Evolutionary conservation across 2,888 invertebrate genomes (phyloP).

Genomic region (Pheosia tremula): DNA sequence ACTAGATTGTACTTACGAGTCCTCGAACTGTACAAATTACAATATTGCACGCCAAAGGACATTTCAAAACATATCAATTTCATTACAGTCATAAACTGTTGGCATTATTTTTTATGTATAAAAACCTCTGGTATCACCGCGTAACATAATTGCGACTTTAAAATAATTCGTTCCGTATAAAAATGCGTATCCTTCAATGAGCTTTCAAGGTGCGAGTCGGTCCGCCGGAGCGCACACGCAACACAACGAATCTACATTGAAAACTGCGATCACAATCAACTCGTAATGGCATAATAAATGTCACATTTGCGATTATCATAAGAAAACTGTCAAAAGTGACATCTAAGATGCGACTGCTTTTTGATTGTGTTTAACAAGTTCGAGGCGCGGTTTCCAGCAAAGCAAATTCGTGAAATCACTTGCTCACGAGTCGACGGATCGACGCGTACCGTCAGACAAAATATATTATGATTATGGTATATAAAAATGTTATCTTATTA

Average conservation of each 20-base stretch:
- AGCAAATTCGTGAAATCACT: too few species aligned
- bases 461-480: constrained; percentile 47
- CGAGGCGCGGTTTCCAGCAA: too few species aligned
- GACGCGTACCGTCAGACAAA: constrained; percentile 16
- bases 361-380: too few species aligned
- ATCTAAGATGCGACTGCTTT: too few species aligned
- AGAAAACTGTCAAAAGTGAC: too few species aligned
- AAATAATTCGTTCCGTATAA: constrained; percentile 46
- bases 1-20: constrained; percentile 52
- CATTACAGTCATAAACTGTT: constrained; percentile 35
- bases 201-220: neutral
- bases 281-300: too few species aligned
- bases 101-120: constrained; percentile 41
- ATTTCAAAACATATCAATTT: constrained; percentile 43
- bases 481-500: constrained; percentile 67
- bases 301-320: too few species aligned
- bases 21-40: constrained; percentile 39
- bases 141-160: constrained; percentile 53
- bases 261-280: too few species aligned
- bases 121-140: constrained; percentile 40
- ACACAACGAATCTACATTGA: neutral
- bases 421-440: too few species aligned
- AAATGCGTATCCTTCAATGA: constrained; percentile 39
- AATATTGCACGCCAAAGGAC: constrained; percentile 42
- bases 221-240: neutral